Evolutionary conservation across 2,888 invertebrate genomes (phyloP).

Genomic region (Taenaris catops): DNA sequence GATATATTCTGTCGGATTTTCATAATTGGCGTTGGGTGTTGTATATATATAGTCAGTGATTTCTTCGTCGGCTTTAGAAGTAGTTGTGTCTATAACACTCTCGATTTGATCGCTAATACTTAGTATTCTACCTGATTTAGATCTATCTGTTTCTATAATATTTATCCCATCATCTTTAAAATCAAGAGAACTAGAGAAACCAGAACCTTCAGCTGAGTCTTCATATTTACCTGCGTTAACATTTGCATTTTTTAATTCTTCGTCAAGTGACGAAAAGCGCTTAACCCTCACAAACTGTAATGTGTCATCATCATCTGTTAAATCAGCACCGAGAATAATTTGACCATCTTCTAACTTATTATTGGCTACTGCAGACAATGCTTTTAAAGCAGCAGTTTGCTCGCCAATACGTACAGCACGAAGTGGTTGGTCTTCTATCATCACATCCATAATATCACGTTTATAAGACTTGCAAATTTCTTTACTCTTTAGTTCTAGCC

Average conservation of each 20-base stretch:
- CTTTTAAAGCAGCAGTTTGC: slow-evolving; percentile 58
- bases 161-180: too few relatives aligned
- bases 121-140: too few relatives aligned
- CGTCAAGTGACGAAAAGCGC: slow-evolving; percentile 31
- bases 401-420: slow-evolving; percentile 55
- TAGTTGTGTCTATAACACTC: too few relatives aligned
- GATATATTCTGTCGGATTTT: too few relatives aligned
- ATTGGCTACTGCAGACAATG: slow-evolving; percentile 49
- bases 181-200: slow-evolving; percentile 3
- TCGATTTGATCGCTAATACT: too few relatives aligned
- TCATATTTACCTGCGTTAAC: not conserved
- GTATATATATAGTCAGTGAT: too few relatives aligned
- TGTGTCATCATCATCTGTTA: slow-evolving; percentile 59
- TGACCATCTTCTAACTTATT: slow-evolving; percentile 63
- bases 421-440: slow-evolving; percentile 82
- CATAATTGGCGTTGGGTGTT: too few relatives aligned
- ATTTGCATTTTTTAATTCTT: not conserved
- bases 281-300: slow-evolving; percentile 57
- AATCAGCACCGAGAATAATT: slow-evolving; percentile 46
- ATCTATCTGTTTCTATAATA: too few relatives aligned
- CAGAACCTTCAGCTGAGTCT: slow-evolving; percentile 8
- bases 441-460: slow-evolving; percentile 72
- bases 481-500: slow-evolving; percentile 79
- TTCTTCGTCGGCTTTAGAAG: too few relatives aligned
- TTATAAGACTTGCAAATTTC: slow-evolving; percentile 72